Conservation (phyloP, 92 coral and sea anemone species). For the Paragorgia papillata region DNA sequence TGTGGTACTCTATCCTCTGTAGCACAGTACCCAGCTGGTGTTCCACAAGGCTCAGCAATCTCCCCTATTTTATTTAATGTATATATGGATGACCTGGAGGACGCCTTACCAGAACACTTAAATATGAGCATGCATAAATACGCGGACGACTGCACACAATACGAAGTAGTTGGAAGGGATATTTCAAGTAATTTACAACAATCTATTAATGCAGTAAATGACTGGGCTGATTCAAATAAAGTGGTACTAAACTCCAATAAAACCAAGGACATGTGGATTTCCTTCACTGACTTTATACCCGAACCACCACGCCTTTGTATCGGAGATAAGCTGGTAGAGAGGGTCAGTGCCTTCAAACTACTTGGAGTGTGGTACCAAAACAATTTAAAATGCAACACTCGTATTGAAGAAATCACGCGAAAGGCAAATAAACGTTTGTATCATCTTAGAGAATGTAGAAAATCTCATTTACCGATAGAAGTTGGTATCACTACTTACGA, state of each 20-base stretch:
- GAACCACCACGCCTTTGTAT: constrained; percentile 20
- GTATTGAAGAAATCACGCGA: constrained; percentile 32
- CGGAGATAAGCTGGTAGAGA: constrained; percentile 36
- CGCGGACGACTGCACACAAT: constrained; percentile 41
- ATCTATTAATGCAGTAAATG: constrained; percentile 10
- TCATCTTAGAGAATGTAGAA: constrained; percentile 52
- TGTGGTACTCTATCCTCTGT: constrained; percentile 28
- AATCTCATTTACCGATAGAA: constrained; percentile 47
- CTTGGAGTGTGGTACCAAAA: constrained; percentile 54
- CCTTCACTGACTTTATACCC: constrained; percentile 18
- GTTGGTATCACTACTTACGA: constrained; percentile 50
- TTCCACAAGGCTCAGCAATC: constrained; percentile 47
- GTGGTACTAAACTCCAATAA: constrained; percentile 29
- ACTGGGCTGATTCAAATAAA: constrained; percentile 26
- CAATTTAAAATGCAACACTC: constrained; percentile 55
- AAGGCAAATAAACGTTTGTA: constrained; percentile 53
- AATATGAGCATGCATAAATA: constrained; percentile 15
- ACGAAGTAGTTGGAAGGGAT: not conserved
- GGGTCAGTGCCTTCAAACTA: constrained; percentile 44
- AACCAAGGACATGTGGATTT: constrained; percentile 45
- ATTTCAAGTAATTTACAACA: no score
- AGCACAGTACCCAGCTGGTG: constrained; percentile 26
- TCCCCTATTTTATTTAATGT: constrained; percentile 36
- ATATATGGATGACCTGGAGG: constrained; percentile 26
- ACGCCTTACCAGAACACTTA: constrained; percentile 18